phyloP scores from a whole-genome alignment of 2,888 invertebrate genomes.

The Callimorpha dominula region DNA sequence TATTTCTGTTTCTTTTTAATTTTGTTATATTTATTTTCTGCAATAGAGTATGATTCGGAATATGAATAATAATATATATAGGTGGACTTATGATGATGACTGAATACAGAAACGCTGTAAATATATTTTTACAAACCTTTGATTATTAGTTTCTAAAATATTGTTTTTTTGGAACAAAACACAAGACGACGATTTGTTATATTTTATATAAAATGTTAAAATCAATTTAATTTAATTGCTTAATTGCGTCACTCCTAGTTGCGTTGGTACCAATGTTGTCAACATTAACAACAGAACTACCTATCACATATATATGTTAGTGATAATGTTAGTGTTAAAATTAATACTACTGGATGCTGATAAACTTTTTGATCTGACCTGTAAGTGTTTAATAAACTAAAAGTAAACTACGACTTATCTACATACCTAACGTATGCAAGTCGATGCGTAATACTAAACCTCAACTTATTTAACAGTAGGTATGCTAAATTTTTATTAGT shows the following conservation, averaged over 20 bases:
- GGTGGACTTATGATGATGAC: no score
- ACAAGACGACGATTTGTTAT: neutral
- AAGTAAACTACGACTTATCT: no score
- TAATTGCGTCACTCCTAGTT: neutral
- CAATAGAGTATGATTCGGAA: neutral
- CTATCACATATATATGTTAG: neutral
- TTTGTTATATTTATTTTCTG: neutral
- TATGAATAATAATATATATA: neutral
- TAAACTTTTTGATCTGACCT: no score
- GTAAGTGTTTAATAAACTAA: no score
- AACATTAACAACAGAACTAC: neutral
- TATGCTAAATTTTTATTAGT: no score
- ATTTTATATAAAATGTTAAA: neutral
- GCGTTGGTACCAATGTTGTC: neutral
- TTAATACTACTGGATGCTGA: no score
- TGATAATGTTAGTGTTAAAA: neutral
- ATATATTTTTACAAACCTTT: neutral
- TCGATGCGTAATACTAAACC: no score
- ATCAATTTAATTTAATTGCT: no score
- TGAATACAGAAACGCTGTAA: neutral
- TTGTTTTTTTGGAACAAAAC: neutral
- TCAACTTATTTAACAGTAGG: no score
- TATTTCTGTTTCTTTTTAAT: slow-evolving; percentile 18
- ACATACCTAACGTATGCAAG: no score
- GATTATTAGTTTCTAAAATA: neutral